A percentile compares a stretch with the other conserved stretches of the same genome.
phyloP scores from a whole-genome alignment of 2,797 vertebrate genomes.

The Nyctibius grandis region DNA sequence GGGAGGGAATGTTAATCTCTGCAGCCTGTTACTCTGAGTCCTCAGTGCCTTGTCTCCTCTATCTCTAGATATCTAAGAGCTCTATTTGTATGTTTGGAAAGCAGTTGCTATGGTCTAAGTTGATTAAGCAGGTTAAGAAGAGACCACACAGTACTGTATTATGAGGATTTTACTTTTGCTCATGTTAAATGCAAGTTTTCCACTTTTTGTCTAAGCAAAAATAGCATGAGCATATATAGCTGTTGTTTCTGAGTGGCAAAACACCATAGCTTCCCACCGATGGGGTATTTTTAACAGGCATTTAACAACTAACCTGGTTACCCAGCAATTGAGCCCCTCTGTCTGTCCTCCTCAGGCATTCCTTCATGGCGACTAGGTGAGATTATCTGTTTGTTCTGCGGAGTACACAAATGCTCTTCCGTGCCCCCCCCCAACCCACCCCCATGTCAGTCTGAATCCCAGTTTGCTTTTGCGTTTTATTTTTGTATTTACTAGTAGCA shows the following conservation, averaged over 20 bases:
- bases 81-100: slow-evolving; percentile 20
- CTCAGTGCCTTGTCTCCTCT: background rate
- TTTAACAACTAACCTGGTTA: background rate
- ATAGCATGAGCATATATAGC: background rate
- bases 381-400: background rate
- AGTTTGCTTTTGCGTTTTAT: background rate
- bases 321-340: background rate
- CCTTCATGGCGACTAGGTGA: background rate
- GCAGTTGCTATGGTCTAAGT: background rate
- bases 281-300: background rate
- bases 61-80: background rate
- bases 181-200: background rate
- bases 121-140: background rate
- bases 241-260: background rate
- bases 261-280: background rate
- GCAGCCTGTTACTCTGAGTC: background rate
- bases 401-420: background rate
- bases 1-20: background rate
- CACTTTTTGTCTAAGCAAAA: background rate
- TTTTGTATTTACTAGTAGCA: background rate
- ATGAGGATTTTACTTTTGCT: background rate
- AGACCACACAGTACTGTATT: background rate
- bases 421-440: background rate
- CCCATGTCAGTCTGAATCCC: background rate
- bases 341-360: background rate